Conservation (phyloP, 1,140 invertebrate genomes). For the Drosophila bocqueti region DNA sequence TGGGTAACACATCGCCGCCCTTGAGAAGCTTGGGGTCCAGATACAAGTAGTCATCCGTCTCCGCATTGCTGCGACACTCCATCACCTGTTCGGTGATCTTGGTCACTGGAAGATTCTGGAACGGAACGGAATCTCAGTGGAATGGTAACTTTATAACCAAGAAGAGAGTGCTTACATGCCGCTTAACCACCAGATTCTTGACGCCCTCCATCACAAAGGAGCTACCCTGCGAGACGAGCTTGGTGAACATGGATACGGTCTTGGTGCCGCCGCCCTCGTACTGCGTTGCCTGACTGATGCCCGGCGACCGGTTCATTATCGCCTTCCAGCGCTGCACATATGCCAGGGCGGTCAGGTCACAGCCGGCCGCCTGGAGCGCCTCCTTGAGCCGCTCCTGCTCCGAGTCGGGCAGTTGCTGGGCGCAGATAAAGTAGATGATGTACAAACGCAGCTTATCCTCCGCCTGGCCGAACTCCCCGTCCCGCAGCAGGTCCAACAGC, state of each 20-base stretch:
- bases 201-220: slow-evolving; percentile 99
- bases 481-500: slow-evolving; percentile 92
- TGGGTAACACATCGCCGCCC: slow-evolving; percentile 88
- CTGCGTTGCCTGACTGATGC: slow-evolving; percentile 87
- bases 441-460: slow-evolving; percentile 98
- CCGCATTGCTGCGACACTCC: slow-evolving; percentile 92
- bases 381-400: slow-evolving; percentile 94
- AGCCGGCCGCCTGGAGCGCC: slow-evolving; percentile 92
- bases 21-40: slow-evolving; percentile 96
- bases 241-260: slow-evolving; percentile 99
- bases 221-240: slow-evolving; percentile 97
- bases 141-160: background rate
- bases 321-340: slow-evolving; percentile 96
- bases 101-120: slow-evolving; percentile 94
- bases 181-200: slow-evolving; percentile 99
- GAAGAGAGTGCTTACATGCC: slow-evolving; percentile 90
- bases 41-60: slow-evolving; percentile 95
- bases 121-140: slow-evolving; percentile 3
- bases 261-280: slow-evolving; percentile 98
- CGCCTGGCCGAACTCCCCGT: slow-evolving; percentile 93
- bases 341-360: slow-evolving; percentile 92
- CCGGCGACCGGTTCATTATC: slow-evolving; percentile 75
- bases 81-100: slow-evolving; percentile 96
- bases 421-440: slow-evolving; percentile 97
- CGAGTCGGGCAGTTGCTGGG: slow-evolving; percentile 91